A percentile compares a stretch with the other conserved stretches of the same genome.
Conservation (phyloP, 2,113 vertebrate genomes). For the Tragelaphus buxtoni region DNA sequence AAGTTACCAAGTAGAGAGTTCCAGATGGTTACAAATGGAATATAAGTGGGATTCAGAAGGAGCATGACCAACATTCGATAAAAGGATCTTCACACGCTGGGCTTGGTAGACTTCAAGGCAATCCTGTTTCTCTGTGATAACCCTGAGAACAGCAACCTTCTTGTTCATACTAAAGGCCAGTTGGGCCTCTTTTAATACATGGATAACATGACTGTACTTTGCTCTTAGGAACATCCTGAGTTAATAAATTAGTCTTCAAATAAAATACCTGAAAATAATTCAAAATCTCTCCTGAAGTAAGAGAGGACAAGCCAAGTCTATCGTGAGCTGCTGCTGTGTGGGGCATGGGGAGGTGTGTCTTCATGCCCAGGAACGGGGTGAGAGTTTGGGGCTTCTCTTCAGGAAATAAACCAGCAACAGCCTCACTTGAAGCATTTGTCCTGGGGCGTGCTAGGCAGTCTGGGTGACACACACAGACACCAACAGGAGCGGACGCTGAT, state of each 20-base stretch:
- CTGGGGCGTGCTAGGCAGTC: background rate
- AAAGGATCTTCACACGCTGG: background rate
- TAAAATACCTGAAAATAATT: background rate
- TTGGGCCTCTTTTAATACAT: background rate
- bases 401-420: background rate
- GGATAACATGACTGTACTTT: background rate
- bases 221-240: background rate
- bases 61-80: background rate
- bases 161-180: background rate
- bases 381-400: background rate
- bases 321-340: accelerated
- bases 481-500: background rate
- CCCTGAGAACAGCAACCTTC: background rate
- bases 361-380: background rate
- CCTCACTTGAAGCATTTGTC: background rate
- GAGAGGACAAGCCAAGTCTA: background rate
- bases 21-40: background rate
- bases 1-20: background rate
- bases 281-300: background rate
- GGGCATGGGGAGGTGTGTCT: background rate
- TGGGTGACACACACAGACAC: background rate
- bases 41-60: background rate
- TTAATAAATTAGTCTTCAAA: background rate
- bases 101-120: background rate
- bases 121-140: background rate